A percentile compares a stretch with the other conserved stretches of the same genome.
Evolutionary conservation across 2,797 vertebrate species (phyloP).

Genomic region (Carduelis carduelis): DNA sequence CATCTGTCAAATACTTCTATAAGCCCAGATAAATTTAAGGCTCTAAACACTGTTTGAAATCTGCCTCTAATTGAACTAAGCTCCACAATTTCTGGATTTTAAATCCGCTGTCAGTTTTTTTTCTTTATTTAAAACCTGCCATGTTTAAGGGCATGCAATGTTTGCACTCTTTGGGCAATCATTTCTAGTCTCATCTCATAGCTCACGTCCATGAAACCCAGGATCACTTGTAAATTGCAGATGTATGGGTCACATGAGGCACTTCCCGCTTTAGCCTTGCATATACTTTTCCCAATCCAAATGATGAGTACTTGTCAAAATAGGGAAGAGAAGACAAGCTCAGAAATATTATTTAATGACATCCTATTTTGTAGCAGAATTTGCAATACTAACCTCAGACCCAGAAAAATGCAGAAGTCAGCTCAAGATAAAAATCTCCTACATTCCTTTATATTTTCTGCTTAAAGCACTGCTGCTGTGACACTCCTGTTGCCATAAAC

Average conservation of each 20-base stretch:
- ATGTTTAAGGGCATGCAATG: background rate
- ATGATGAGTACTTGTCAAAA: background rate
- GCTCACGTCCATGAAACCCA: background rate
- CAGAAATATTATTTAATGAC: background rate
- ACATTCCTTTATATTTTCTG: background rate
- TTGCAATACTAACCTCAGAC: background rate
- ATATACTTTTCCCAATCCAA: background rate
- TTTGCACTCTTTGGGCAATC: background rate
- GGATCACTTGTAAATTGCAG: background rate
- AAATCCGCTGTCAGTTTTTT: background rate
- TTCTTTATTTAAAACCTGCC: background rate
- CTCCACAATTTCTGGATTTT: background rate
- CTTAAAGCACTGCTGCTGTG: background rate
- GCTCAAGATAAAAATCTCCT: background rate
- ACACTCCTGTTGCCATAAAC: background rate
- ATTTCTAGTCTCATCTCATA: background rate
- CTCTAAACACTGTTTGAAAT: background rate
- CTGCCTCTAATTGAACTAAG: background rate
- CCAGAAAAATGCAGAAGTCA: background rate
- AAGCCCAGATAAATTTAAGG: slow-evolving; percentile 16
- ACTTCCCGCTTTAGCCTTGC: background rate
- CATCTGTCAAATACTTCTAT: slow-evolving; percentile 36
- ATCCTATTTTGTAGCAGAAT: background rate
- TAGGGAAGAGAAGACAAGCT: background rate
- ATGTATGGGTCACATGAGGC: background rate